Percentiles rank a stretch among this genome's conserved stretches.
phyloP scores from a whole-genome alignment of 2,888 invertebrate genomes.

The Unio pictorum region DNA sequence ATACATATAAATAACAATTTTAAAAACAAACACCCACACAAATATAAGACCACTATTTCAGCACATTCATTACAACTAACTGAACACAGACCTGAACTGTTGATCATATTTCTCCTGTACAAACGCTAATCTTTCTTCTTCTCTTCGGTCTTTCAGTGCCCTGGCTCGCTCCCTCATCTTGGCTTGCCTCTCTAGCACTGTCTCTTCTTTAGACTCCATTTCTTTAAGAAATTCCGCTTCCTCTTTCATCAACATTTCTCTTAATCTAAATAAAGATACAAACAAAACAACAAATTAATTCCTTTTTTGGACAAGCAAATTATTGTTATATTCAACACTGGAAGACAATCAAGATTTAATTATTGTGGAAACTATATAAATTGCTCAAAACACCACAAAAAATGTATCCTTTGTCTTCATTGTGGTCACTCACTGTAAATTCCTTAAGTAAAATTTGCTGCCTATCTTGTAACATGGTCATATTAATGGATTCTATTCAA shows the following conservation, averaged over 20 bases:
- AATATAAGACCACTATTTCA: no score
- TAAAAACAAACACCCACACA: no score
- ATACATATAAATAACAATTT: no score
- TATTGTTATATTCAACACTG: neutral
- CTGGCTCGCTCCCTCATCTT: constrained; percentile 70
- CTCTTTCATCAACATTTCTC: constrained; percentile 59
- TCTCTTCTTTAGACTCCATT: constrained; percentile 68
- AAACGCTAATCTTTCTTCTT: constrained; percentile 64
- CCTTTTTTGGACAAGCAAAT: neutral
- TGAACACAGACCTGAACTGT: constrained; percentile 64
- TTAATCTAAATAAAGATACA: constrained; percentile 43
- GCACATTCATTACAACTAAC: neutral
- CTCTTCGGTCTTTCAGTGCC: constrained; percentile 66
- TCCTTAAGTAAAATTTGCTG: no score
- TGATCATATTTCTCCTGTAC: constrained; percentile 71
- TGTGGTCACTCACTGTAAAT: no score
- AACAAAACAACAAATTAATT: neutral
- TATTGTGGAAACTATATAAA: neutral
- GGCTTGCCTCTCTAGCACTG: constrained; percentile 68
- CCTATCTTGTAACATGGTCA: no score
- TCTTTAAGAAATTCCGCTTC: constrained; percentile 60
- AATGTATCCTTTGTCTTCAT: neutral
- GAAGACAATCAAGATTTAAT: neutral
- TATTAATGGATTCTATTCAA: no score
- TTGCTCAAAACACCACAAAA: neutral